Evolutionary conservation across 1,140 invertebrate genomes (phyloP), one percentile per base, ranked within the genome.

Genomic region (Drosophila melanica): DNA sequence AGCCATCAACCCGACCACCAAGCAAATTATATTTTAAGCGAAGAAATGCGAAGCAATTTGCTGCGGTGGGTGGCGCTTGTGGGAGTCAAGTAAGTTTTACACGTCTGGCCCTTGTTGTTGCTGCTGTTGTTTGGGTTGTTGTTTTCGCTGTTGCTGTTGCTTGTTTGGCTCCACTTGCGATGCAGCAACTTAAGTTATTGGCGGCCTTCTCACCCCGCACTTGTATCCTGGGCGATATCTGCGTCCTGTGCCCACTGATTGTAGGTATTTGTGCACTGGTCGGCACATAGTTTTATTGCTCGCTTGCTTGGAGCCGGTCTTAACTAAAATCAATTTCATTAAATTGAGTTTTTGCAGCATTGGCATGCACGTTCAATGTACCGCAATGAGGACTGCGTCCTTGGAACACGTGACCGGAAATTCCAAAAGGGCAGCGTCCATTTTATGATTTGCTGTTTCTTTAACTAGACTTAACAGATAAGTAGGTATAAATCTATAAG

Each of bases 1-100:
- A 47, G 30, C 35, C 41, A 10, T 18, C 57, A 35, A 30, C n/a
- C 39, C 45, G 60, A 65, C 74, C 57, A 42, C 75, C 57, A 77
- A 67, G 66, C 39, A 81, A 86, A 76, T 86, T 85, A 81, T 81
- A 77, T 75, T 77, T 74, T 78, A 86, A 81, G 65, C 64, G 68
- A 69, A 81, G 68, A 77, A 74, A 80, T 62, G 41, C 54, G 18
- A 87, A 77, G 66, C 68, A 76, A 64, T 79, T 82, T 72, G 39
- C 47, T 72, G 72, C 20, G 42, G 74, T 53, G 74, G 81, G 71
- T 44, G 71, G 79, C 37, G 44, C 2, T 14, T 27, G 23, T n/a
- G 37, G 20, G 37, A 0, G 55, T 47, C 69, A 81, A 77, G 58
- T 62, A 75, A 64, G 85, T 86, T 81, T 85, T 69, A 73, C 59